Base-by-base conservation (phyloP, 1,140 invertebrate genomes). In the Drosophila nasuta region DNA sequence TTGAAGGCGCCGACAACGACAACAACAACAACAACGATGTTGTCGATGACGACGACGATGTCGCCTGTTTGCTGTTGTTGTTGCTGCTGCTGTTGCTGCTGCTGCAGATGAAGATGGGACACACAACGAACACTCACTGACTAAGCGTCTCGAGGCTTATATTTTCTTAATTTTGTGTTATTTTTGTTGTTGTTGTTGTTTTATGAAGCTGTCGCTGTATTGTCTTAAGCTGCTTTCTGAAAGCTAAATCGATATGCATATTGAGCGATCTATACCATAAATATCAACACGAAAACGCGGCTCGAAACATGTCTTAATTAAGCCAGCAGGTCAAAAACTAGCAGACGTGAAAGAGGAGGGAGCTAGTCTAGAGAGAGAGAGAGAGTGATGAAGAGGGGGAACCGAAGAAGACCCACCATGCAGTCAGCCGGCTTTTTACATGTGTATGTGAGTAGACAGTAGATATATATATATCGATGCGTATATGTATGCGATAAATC, bases 201-300 rank as follows among this genome's bases (percentile, higher is more conserved):
- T 73, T 87, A 82, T 87, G 71, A 82, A 80, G 77, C 82, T 64
- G 73, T 87, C 67, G 58, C 59, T 65, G 65, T 64, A 63, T 74
- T 74, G 66, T 74, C 58, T 79, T 82, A 77, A 73, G 79, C 63
- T 49, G 59, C 46, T 71, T 82, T 67, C 71, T 49, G 75, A 77
- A 66, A 75, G 70, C 71, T 58, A 73, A 65, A 75, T 65, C 83
- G 83, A 83, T 88, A 88, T 88, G 83, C 83, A 88, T 88, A 88
- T 88, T 83, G 73, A 88, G 70, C 73, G 63, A 80, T 82, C 80
- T 88, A 77, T 72, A 82, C 82, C 83, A 86, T 86, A 86, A 86
- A 86, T 87, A 87, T 86, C 76, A 71, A 87, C 82, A 88, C 82
- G 83, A 88, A 82, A 82, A 71, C 68, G 48, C 69, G 59, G 66